These are phyloP conservation scores for Dendrolimus houi DNA, from an alignment of 2,888 invertebrate species.

Conservation along the genomic window DNA sequence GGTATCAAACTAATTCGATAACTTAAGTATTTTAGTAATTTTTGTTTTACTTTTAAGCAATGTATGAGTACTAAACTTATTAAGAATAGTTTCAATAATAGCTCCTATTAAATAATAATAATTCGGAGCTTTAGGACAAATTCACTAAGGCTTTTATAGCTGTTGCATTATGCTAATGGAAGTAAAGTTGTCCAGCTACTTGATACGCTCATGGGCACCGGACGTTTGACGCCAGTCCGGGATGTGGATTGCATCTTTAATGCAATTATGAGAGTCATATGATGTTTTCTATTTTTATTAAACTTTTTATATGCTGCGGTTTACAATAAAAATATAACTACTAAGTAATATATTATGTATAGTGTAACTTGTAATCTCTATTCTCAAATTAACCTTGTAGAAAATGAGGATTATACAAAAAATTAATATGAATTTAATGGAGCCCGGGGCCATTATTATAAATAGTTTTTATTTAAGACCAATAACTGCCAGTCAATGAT, in stretches of 20 bases:
- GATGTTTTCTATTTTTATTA: background rate
- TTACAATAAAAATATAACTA: background rate
- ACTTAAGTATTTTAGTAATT: no score
- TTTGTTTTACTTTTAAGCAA: no score
- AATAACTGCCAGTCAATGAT: background rate
- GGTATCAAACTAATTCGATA: no score
- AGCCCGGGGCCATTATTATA: no score
- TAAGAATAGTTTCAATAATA: no score
- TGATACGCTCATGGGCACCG: constrained; percentile 20
- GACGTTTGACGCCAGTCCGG: constrained; percentile 22
- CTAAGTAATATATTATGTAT: no score
- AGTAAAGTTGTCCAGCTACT: constrained; percentile 37
- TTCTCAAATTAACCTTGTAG: no score
- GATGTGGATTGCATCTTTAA: constrained; percentile 34
- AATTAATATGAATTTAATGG: no score
- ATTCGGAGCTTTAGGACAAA: constrained; percentile 4
- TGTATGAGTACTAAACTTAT: no score
- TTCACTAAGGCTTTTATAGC: constrained; percentile 15
- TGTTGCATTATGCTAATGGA: constrained; percentile 47
- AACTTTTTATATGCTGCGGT: background rate
- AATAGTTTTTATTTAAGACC: no score
- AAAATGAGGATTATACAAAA: no score
- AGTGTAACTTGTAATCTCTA: no score
- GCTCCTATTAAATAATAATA: background rate
- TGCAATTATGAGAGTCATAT: constrained; percentile 4